Conservation (phyloP, 1,140 invertebrate species). For the Metaphire vulgaris region DNA sequence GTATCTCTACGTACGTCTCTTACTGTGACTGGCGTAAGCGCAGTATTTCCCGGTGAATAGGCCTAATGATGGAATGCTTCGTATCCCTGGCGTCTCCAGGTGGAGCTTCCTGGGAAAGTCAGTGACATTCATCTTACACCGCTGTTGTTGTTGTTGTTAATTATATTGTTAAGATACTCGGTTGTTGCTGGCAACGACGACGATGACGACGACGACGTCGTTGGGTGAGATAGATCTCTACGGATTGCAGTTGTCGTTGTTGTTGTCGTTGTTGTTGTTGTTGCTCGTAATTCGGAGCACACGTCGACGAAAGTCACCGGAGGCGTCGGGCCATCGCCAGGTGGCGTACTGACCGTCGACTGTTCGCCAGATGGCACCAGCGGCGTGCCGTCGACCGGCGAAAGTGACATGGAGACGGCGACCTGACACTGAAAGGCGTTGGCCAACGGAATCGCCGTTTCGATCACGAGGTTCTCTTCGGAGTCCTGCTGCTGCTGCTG, state of each 20-base stretch:
- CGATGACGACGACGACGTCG: neutral
- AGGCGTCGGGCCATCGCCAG: neutral
- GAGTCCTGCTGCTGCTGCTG: neutral
- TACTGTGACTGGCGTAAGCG: no score
- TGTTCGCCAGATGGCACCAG: neutral
- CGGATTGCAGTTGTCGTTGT: neutral
- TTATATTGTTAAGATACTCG: neutral
- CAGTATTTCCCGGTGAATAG: no score
- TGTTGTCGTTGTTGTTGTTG: neutral
- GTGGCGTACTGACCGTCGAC: neutral
- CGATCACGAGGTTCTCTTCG: neutral
- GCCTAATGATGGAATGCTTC: no score
- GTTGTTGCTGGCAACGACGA: neutral
- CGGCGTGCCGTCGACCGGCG: neutral
- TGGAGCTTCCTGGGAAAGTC: no score
- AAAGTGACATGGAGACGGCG: neutral
- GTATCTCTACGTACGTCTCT: no score
- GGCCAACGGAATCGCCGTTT: neutral
- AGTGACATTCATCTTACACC: no score
- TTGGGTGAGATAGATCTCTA: neutral
- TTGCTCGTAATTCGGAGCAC: neutral
- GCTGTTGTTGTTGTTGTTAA: constrained; percentile 3
- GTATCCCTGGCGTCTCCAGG: no score
- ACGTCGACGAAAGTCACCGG: neutral
- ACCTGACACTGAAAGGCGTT: neutral